A percentile compares a stretch with the other conserved stretches of the same genome.
Conservation (phyloP, 2,888 invertebrate species). For the Agonopterix arenella region DNA sequence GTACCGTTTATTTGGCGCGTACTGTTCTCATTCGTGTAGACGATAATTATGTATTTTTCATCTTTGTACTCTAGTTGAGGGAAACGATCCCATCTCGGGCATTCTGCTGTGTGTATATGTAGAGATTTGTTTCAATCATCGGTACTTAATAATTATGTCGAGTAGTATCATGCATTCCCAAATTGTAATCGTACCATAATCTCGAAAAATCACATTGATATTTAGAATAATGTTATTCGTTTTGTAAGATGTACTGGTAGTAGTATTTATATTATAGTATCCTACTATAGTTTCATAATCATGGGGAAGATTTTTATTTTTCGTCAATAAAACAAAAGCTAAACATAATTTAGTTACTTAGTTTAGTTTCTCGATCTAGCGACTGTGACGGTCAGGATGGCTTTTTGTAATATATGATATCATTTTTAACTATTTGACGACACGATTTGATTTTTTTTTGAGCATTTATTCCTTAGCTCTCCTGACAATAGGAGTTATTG, state of each 20-base stretch:
- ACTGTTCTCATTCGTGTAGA: constrained; percentile 24
- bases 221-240: constrained; percentile 69
- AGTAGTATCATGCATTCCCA: constrained; percentile 74
- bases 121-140: constrained; percentile 55
- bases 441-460: constrained; percentile 50
- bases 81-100: constrained; percentile 41
- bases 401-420: constrained; percentile 34
- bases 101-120: constrained; percentile 53
- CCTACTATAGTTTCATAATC: constrained; percentile 58
- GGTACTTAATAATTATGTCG: constrained; percentile 71
- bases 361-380: constrained; percentile 47
- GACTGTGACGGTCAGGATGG: constrained; percentile 54
- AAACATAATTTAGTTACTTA: constrained; percentile 36
- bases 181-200: constrained; percentile 66
- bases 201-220: constrained; percentile 63
- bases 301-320: constrained; percentile 46
- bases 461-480: constrained; percentile 63
- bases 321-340: constrained; percentile 30
- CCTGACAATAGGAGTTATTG: constrained; percentile 48
- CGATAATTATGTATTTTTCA: constrained; percentile 41
- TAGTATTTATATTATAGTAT: constrained; percentile 50
- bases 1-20: constrained; percentile 13
- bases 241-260: constrained; percentile 67
- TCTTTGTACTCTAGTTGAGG: constrained; percentile 47
- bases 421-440: constrained; percentile 65